Evolutionary conservation across 2,888 invertebrate genomes (phyloP), one percentile per base, ranked within the genome.

Genomic region (Heliconius ethilla): DNA sequence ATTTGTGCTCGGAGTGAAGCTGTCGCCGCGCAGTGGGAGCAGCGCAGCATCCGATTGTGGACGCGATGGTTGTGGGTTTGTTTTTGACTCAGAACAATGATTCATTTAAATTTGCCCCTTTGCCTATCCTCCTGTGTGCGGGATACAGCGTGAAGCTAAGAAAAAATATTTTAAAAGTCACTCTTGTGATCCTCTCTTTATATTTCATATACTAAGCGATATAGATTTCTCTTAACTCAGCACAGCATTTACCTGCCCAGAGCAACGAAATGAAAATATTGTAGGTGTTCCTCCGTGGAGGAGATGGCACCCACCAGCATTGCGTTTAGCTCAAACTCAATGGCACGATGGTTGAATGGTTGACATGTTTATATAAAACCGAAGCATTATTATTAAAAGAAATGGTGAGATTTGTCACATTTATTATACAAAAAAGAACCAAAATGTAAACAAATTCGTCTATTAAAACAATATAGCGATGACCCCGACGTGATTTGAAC

Each of bases 401-500:
- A 22, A 55, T 22, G 1, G 9, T 22, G 9, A 22, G 3, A 55
- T 18, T 55, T 55, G 3, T 55, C 55, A 18, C 22, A 55, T 55
- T 22, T 55, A 51, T 22, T 27, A 55, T 22, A 63, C 27, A 55
- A 18, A 75, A 74, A 51, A 51, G 33, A 76, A 59, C 59, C 7
- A 51, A 1, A 70, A 13, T 29, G 67, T 29, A 59, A 70, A 18
- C 7, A 7, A 33, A 33, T 33, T 33, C 9, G 9, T 55, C 6
- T 9, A 9, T 55, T 6, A 18, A 18, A 22, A 7, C 6, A 22
- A 22, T 3, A 55, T 9, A 33, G 22, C 55, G 2, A 22, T 97
- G 97, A 97, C 97, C 97, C 97, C 97, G 97, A 97, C 97, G 97
- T 97, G 97, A 97, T 97, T 97, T 97, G 97, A 98, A 98, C 98